A percentile compares a stretch with the other conserved stretches of the same genome.
phyloP scores from a whole-genome alignment of 2,797 vertebrate species.

The Leuciscus waleckii region DNA sequence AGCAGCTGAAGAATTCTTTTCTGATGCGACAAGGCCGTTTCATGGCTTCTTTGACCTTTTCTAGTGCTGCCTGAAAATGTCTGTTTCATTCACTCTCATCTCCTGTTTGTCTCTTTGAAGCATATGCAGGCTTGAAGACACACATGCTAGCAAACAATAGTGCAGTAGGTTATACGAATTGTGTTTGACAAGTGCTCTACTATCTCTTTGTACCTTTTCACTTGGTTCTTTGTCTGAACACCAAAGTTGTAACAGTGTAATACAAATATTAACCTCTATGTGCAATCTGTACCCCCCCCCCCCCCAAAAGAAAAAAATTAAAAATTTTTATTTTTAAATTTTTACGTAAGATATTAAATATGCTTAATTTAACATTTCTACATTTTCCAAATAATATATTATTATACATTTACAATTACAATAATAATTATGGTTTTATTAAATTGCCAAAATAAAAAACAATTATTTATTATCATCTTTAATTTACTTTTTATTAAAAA shows the following conservation, averaged over 20 bases:
- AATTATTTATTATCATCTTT: background rate
- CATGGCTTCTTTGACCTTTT: conserved; percentile 27
- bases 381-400: background rate
- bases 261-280: background rate
- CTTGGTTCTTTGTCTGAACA: background rate
- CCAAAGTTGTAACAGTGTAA: background rate
- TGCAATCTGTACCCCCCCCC: background rate
- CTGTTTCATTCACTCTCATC: conserved; percentile 16
- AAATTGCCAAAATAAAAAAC: background rate
- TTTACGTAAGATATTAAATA: no score
- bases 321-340: no score
- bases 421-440: background rate
- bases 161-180: conserved; percentile 33
- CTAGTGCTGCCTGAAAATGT: conserved; percentile 20
- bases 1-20: background rate
- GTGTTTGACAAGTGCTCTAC: conserved; percentile 20
- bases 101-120: conserved; percentile 22
- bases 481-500: background rate
- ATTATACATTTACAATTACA: no score
- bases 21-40: conserved; percentile 6
- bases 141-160: conserved; percentile 5
- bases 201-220: background rate
- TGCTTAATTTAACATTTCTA: no score
- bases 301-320: no score
- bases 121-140: conserved; percentile 9